A percentile compares a stretch with the other conserved stretches of the same genome.
phyloP scores from a whole-genome alignment of 2,113 vertebrate genomes.

The Oncorhynchus gorbuscha region DNA sequence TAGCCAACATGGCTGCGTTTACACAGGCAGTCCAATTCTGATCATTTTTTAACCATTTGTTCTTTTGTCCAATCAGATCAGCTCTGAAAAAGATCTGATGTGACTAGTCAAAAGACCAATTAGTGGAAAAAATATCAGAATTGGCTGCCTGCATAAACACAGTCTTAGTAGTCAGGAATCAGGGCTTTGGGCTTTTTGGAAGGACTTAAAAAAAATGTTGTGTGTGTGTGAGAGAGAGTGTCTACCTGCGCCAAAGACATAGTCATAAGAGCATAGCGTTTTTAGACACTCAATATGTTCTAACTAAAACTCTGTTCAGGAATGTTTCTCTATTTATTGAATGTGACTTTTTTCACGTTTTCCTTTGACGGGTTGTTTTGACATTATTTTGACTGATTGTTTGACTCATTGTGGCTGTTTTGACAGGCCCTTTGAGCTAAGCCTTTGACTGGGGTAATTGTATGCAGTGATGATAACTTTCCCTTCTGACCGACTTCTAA shows the following conservation, averaged over 20 bases:
- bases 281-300: constrained; percentile 20
- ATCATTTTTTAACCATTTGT: too few relatives aligned
- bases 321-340: constrained; percentile 41
- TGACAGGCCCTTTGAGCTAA: neutral
- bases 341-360: constrained; percentile 60
- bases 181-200: too few relatives aligned
- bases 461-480: neutral
- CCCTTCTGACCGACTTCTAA: neutral
- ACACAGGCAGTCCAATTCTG: too few relatives aligned
- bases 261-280: too few relatives aligned
- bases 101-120: too few relatives aligned
- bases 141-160: too few relatives aligned
- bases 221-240: neutral
- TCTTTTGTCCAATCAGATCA: too few relatives aligned
- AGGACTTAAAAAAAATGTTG: too few relatives aligned
- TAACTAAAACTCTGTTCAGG: constrained; percentile 57
- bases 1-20: too few relatives aligned
- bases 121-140: too few relatives aligned
- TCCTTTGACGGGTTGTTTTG: constrained; percentile 50
- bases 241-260: constrained; percentile 12
- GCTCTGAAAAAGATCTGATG: too few relatives aligned
- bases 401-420: neutral
- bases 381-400: constrained; percentile 49
- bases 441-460: neutral
- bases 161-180: too few relatives aligned